Evolutionary conservation across 1,140 invertebrate genomes (phyloP), one percentile per base, ranked within the genome.

Genomic region (Heliconius melpomene): DNA sequence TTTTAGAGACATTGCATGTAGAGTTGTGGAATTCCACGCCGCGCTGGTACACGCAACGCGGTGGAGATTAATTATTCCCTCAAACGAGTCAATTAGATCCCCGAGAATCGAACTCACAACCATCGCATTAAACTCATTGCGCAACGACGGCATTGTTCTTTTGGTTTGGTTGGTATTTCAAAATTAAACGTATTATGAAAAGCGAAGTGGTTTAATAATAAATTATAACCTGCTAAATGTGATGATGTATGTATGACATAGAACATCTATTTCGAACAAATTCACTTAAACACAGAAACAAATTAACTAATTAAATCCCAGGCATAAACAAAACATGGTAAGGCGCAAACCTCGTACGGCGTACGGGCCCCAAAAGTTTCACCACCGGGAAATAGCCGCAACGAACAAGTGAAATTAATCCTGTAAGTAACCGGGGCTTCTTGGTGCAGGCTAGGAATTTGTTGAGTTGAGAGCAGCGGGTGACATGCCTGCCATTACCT

Each of bases 401-500:
- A 50, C 38, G 8, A 11, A 52, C 23, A 38, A 76, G 36, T 77
- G 60, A 77, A 76, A 72, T 54, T 77, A 66, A 71, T 50, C 26
- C 26, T 23, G 26, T 71, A 77, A 72, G 70, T 52, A 71, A 70
- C 60, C 60, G 70, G 38, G 70, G 18, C 76, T 75, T 57, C 16
- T 57, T 20, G 18, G 71, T 5, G 38, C 18, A 50, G 70, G 38
- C 23, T 1, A 36, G 46, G 76, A 77, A 77, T 77, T 72, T 46
- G 36, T 20, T 32, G 60, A 78, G 40, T 11, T 38, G 11, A 46
- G 40, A 11, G 11, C 8, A 73, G 54, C 77, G 50, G 72, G 66
- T 50, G 77, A 70, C 77, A 26, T 40, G 71, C n/a, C 32, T 79
- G 72, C 77, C 50, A 66, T 74, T 74, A 74, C 57, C 38, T 18